phyloP scores from a whole-genome alignment of 2,797 vertebrate genomes.

The Falco cherrug region DNA sequence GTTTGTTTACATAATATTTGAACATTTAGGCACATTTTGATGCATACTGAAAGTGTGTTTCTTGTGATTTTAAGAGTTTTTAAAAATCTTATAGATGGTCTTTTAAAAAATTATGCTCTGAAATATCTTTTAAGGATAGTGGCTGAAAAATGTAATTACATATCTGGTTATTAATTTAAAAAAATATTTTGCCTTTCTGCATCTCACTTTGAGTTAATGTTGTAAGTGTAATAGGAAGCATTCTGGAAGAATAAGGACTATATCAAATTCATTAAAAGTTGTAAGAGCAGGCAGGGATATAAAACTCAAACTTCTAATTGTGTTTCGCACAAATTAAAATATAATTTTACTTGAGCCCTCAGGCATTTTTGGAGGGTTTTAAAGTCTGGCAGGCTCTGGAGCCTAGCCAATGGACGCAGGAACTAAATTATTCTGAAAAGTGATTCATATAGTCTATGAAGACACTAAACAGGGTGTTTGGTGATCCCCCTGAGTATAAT shows the following conservation, averaged over 20 bases:
- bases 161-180: slow-evolving; percentile 49
- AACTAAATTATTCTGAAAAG: slow-evolving; percentile 13
- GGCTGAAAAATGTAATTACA: not conserved
- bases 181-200: slow-evolving; percentile 25
- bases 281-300: not conserved
- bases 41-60: slow-evolving; percentile 62
- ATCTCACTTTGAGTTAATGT: slow-evolving; percentile 4
- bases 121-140: slow-evolving; percentile 59
- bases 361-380: not conserved
- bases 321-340: not conserved
- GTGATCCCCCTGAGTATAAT: not conserved
- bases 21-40: slow-evolving; percentile 65
- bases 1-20: slow-evolving; percentile 61
- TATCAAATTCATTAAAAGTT: not conserved
- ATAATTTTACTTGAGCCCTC: not conserved
- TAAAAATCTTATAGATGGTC: slow-evolving; percentile 46
- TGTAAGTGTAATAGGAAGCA: slow-evolving; percentile 22
- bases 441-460: not conserved
- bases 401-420: not conserved
- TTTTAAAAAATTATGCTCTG: slow-evolving; percentile 64
- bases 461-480: not conserved
- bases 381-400: not conserved
- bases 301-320: slow-evolving; percentile 4
- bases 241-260: slow-evolving; percentile 20
- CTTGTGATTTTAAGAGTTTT: slow-evolving; percentile 70